Percentiles rank a stretch among this genome's conserved stretches.
Evolutionary conservation across 2,888 invertebrate species (phyloP).

Genomic region (Tricholauxania praeusta): DNA sequence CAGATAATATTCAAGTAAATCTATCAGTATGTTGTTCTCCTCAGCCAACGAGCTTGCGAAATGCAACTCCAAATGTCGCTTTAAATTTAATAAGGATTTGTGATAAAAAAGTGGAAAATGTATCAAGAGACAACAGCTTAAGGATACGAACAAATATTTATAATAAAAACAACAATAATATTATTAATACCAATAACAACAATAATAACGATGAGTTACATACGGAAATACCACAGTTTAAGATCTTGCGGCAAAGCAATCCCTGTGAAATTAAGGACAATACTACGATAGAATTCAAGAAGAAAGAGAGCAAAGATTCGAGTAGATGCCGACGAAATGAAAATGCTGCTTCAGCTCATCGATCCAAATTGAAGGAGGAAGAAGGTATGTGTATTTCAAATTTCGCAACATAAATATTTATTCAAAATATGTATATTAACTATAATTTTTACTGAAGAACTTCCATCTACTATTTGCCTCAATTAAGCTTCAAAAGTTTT

Average conservation of each 20-base stretch:
- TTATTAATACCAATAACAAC: not conserved
- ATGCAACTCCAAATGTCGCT: constrained; percentile 37
- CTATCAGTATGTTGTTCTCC: not conserved
- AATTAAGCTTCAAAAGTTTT: too few species aligned
- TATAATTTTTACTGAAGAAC: too few species aligned
- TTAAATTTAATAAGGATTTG: constrained; percentile 53
- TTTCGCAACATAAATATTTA: not conserved
- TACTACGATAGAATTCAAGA: constrained; percentile 1
- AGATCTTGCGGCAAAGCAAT: constrained; percentile 41
- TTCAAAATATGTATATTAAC: too few species aligned
- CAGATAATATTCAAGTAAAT: not conserved
- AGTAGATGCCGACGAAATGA: not conserved
- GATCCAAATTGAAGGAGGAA: constrained; percentile 17
- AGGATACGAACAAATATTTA: constrained; percentile 34
- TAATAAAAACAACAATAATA: constrained; percentile 19
- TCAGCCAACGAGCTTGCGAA: not conserved
- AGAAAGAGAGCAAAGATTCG: constrained; percentile 11
- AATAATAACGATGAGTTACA: constrained; percentile 13
- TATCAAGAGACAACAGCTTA: constrained; percentile 14
- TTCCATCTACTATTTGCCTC: too few species aligned
- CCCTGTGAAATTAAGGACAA: constrained; percentile 31
- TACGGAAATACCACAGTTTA: constrained; percentile 33
- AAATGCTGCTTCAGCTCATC: not conserved
- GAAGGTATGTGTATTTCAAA: not conserved
- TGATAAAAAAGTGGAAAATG: constrained; percentile 38